Evolutionary conservation across 1,140 invertebrate species (phyloP).

Genomic region (Dendroctonus valens): DNA sequence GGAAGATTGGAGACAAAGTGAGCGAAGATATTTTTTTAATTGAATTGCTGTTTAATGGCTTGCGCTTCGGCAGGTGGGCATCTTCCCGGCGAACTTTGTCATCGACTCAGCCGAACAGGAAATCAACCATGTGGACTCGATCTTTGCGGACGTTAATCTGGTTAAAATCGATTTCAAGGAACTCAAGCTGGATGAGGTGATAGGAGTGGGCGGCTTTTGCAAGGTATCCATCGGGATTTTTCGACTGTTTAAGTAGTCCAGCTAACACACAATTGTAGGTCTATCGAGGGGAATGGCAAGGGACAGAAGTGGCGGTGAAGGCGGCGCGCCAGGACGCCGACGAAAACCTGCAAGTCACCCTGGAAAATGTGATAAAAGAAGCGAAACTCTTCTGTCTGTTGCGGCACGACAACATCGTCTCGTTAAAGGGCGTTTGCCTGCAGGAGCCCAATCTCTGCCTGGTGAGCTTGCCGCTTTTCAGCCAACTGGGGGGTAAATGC

Average conservation of each 20-base stretch:
- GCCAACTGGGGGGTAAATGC: background rate
- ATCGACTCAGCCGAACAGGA: slow-evolving; percentile 56
- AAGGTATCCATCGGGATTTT: slow-evolving; percentile 62
- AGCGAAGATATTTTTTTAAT: slow-evolving; percentile 5
- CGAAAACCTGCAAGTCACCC: slow-evolving; percentile 78
- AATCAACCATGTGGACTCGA: slow-evolving; percentile 56
- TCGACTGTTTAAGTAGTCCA: background rate
- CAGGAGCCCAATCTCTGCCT: slow-evolving; percentile 91
- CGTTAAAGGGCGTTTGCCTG: slow-evolving; percentile 88
- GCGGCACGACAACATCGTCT: slow-evolving; percentile 92
- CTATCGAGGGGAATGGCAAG: slow-evolving; percentile 76
- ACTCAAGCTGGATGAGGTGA: slow-evolving; percentile 86
- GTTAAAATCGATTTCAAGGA: slow-evolving; percentile 85
- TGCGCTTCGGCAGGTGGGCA: slow-evolving; percentile 53
- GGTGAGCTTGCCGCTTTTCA: slow-evolving; percentile 11
- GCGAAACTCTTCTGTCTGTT: slow-evolving; percentile 93
- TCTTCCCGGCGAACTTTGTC: slow-evolving; percentile 87
- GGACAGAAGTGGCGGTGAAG: slow-evolving; percentile 90
- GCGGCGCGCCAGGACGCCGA: slow-evolving; percentile 88
- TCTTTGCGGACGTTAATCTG: slow-evolving; percentile 73
- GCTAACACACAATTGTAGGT: slow-evolving; percentile 15
- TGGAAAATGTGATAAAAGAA: slow-evolving; percentile 90
- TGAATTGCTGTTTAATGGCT: slow-evolving; percentile 6
- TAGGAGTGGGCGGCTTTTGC: slow-evolving; percentile 95
- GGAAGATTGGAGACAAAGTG: slow-evolving; percentile 85